phyloP scores from a whole-genome alignment of 2,888 invertebrate genomes.

The Cyclophora punctaria region DNA sequence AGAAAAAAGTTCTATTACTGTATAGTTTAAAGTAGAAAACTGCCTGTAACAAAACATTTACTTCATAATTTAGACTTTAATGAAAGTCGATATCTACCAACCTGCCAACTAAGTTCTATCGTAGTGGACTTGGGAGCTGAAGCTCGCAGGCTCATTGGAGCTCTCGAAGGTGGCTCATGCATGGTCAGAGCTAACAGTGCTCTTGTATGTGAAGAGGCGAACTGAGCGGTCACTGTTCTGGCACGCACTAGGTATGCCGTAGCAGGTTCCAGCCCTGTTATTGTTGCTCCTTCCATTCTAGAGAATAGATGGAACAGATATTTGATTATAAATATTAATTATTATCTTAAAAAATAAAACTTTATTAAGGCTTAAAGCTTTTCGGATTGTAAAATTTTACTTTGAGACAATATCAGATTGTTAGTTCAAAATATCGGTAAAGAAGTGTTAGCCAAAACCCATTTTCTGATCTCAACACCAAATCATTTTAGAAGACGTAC shows the following conservation, averaged over 20 bases:
- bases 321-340: background rate
- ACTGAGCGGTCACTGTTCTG: slow-evolving; percentile 61
- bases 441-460: no score
- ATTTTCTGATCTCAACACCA: no score
- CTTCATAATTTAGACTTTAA: no score
- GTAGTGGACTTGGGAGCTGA: slow-evolving; percentile 56
- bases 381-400: no score
- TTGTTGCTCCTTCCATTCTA: slow-evolving; percentile 57
- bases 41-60: no score
- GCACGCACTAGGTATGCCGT: slow-evolving; percentile 64
- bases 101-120: slow-evolving; percentile 66
- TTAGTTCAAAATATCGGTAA: no score
- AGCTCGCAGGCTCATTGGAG: slow-evolving; percentile 54
- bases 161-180: slow-evolving; percentile 61
- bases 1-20: no score
- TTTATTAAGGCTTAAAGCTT: slow-evolving; percentile 3
- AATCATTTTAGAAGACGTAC: no score
- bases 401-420: no score
- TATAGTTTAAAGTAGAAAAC: no score
- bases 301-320: background rate
- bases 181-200: slow-evolving; percentile 58
- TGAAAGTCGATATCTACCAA: slow-evolving; percentile 10
- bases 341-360: slow-evolving; percentile 16
- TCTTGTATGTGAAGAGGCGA: slow-evolving; percentile 61
- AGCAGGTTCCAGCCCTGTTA: slow-evolving; percentile 63